These are phyloP conservation scores for Otocyon megalotis DNA, from an alignment of 2,113 vertebrate genomes.

Conservation along the genomic window DNA sequence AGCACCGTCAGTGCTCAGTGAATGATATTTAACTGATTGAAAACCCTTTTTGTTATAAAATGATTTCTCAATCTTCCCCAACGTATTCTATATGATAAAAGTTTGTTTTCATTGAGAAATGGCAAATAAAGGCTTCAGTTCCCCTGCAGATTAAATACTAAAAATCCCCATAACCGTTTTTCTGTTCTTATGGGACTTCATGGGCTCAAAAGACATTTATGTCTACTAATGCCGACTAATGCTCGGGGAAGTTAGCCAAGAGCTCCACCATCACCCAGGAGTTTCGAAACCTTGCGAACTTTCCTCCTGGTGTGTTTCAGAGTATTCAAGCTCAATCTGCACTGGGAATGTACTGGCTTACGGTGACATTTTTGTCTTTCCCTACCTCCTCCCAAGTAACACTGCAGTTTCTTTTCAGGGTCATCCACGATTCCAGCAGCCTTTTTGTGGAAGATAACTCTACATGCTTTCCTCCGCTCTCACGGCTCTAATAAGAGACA, in stretches of 20 bases:
- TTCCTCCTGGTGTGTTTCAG: conserved; percentile 65
- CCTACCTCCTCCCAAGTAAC: conserved; percentile 28
- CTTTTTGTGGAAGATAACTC: conserved; percentile 62
- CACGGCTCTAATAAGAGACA: conserved; percentile 79
- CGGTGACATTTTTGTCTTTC: neutral
- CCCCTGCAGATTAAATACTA: conserved; percentile 44
- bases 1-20: neutral
- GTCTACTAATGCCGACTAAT: conserved; percentile 38
- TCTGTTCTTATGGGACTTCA: conserved; percentile 23
- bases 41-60: neutral
- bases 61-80: neutral
- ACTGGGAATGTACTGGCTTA: neutral
- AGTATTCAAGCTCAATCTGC: neutral
- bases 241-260: conserved; percentile 69
- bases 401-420: conserved; percentile 71
- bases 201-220: conserved; percentile 56
- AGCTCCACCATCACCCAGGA: conserved; percentile 18
- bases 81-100: neutral
- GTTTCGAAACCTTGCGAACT: conserved; percentile 63
- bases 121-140: conserved; percentile 44
- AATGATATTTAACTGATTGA: neutral
- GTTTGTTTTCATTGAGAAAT: conserved; percentile 55
- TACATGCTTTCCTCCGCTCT: conserved; percentile 35
- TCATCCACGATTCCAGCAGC: conserved; percentile 62
- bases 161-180: conserved; percentile 65